A percentile compares a stretch with the other conserved stretches of the same genome.
Conservation (phyloP, 2,113 vertebrate genomes). For the Castor canadensis region DNA sequence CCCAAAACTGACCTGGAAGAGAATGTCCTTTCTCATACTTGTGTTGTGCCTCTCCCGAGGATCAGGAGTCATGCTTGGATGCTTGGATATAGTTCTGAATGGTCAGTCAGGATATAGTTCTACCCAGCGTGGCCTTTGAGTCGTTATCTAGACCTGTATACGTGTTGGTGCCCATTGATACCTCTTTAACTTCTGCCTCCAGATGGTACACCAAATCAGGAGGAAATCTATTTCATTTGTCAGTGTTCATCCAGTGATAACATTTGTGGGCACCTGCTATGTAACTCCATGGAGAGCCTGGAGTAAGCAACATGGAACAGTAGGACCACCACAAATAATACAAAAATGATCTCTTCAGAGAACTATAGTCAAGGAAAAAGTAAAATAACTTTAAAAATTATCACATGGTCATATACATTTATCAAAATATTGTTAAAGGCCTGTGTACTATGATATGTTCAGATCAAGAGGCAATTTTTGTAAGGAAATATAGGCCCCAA, state of each 20-base stretch:
- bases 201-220: too few species aligned
- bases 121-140: not conserved
- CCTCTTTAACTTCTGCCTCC: not conserved
- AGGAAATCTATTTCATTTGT: not conserved
- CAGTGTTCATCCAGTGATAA: not conserved
- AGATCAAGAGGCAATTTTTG: not conserved
- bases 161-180: not conserved
- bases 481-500: too few species aligned
- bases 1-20: not conserved
- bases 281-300: not conserved
- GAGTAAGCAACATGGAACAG: not conserved
- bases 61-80: not conserved
- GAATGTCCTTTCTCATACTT: not conserved
- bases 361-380: not conserved
- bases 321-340: not conserved
- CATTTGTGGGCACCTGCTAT: not conserved
- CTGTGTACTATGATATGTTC: not conserved
- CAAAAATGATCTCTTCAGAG: not conserved
- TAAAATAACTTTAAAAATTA: not conserved
- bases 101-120: rapidly evolving
- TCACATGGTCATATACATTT: not conserved
- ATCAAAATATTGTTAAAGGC: not conserved
- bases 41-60: not conserved
- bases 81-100: too few species aligned
- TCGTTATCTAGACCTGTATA: too few species aligned